Base-by-base conservation (phyloP, 2,797 vertebrate species). In the Botia kubotai region DNA sequence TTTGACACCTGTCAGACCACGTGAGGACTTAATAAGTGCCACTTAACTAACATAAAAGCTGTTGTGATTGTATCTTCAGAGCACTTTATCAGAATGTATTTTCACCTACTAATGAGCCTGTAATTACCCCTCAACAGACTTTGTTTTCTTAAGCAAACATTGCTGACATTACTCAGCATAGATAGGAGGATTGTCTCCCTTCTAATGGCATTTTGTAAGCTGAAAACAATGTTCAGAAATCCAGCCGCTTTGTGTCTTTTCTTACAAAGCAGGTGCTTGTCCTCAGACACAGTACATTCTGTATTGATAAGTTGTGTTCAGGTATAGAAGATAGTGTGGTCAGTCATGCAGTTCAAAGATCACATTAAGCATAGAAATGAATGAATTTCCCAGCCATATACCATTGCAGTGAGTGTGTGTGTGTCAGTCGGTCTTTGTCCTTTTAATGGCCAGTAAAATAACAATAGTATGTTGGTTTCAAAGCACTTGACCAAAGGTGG, bases 291-390 rank as follows among this genome's bases (percentile, higher is more conserved):
- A 84, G 89, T 86, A 86, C 63, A 55, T 93, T 90, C 84, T 90
- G 88, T 85, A 86, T 90, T 85, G 93, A 94, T 93, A 93, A 94
- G 91, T 92, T 89, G 89, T 92, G 93, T 92, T 93, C 92, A 87
- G 89, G 72, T 93, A 94, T 93, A 95, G 92, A 94, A 95, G 95
- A 94, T 39, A 8, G 95, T 93, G 92, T 93, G 94, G 92, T 96
- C 95, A 96, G 94, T 95, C 95, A 95, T 95, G 95, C 96, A 95
- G 92, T 93, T 87, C 77, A 91, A 92, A 95, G 95, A 96, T 97
- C 95, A 91, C 95, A 92, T 96, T 95, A 95, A 95, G 94, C 94
- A 93, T 93, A 91, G 94, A 96, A 96, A 96, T 94, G 91, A 90
- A 93, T 92, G 88, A 91, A 93, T 94, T 96, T 97, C 95, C 93